Evolutionary conservation across 1,140 invertebrate genomes (phyloP).

Genomic region (Atta texana): DNA sequence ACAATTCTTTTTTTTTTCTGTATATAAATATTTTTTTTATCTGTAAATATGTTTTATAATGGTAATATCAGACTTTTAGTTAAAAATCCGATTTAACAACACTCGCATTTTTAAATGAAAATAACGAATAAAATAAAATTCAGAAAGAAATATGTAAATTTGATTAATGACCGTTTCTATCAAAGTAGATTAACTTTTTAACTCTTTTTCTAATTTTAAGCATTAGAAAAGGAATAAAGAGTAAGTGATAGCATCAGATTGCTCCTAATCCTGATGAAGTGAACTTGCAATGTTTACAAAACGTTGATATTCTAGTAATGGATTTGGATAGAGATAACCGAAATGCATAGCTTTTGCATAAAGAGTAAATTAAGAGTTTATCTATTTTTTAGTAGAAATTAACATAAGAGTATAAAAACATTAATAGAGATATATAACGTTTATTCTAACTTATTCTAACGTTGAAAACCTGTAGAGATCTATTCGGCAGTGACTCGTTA

Average conservation of each 20-base stretch:
- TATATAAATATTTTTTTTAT: background rate
- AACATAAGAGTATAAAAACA: background rate
- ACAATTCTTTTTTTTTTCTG: background rate
- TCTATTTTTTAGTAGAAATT: no score
- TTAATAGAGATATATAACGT: background rate
- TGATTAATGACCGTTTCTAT: background rate
- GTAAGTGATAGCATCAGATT: no score
- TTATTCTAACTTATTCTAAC: background rate
- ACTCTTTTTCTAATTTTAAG: no score
- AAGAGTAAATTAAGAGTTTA: no score
- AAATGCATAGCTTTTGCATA: no score
- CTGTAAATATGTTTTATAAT: background rate
- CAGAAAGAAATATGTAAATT: background rate
- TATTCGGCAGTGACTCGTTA: background rate
- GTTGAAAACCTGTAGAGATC: background rate
- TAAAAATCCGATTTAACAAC: background rate
- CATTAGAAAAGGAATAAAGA: no score
- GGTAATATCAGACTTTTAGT: background rate
- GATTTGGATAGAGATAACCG: no score
- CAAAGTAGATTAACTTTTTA: no score
- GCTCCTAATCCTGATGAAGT: no score
- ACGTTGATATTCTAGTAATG: no score
- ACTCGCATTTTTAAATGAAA: background rate
- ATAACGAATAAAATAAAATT: slow-evolving; percentile 11
- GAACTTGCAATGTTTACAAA: no score